Evolutionary conservation across 2,888 invertebrate species (phyloP).

Genomic region (Andrena camellia): DNA sequence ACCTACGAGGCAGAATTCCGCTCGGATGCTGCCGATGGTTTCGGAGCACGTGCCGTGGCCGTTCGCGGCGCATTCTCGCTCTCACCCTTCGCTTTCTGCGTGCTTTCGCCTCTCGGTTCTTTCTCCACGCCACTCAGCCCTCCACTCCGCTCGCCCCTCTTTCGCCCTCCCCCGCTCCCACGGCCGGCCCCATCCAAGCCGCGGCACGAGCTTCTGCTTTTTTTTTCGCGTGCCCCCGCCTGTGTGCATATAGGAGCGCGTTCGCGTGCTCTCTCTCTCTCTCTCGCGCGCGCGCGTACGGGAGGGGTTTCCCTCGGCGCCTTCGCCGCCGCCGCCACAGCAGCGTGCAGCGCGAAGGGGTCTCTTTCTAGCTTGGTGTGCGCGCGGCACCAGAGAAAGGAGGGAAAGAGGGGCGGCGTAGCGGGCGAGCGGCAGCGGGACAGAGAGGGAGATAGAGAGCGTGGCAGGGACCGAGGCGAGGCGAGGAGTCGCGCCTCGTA

Average conservation of each 20-base stretch:
- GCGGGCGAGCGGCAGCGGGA: too few relatives aligned
- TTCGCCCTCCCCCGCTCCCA: background rate
- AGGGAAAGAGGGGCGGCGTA: slow-evolving; percentile 20
- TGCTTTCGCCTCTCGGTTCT: slow-evolving; percentile 27
- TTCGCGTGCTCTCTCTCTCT: slow-evolving; percentile 44
- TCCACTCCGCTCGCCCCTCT: background rate
- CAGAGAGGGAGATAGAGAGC: slow-evolving; percentile 43
- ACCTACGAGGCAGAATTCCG: too few relatives aligned
- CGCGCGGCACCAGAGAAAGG: slow-evolving; percentile 46
- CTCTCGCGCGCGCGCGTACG: slow-evolving; percentile 63
- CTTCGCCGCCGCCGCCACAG: background rate
- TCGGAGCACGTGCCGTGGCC: slow-evolving; percentile 60
- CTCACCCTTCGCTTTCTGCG: slow-evolving; percentile 50
- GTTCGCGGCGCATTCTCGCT: slow-evolving; percentile 50
- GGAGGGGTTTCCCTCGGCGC: slow-evolving; percentile 66
- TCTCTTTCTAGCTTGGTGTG: slow-evolving; percentile 5
- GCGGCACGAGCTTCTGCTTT: slow-evolving; percentile 23
- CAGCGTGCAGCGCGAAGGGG: background rate
- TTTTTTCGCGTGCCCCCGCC: slow-evolving; percentile 11
- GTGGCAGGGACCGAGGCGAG: slow-evolving; percentile 63
- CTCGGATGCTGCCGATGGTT: slow-evolving; percentile 18
- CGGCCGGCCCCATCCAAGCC: background rate
- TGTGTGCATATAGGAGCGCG: slow-evolving; percentile 6
- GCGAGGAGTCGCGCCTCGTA: slow-evolving; percentile 78
- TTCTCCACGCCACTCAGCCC: slow-evolving; percentile 6